Conservation (phyloP, 2,113 vertebrate genomes). For the Xiphophorus maculatus region DNA sequence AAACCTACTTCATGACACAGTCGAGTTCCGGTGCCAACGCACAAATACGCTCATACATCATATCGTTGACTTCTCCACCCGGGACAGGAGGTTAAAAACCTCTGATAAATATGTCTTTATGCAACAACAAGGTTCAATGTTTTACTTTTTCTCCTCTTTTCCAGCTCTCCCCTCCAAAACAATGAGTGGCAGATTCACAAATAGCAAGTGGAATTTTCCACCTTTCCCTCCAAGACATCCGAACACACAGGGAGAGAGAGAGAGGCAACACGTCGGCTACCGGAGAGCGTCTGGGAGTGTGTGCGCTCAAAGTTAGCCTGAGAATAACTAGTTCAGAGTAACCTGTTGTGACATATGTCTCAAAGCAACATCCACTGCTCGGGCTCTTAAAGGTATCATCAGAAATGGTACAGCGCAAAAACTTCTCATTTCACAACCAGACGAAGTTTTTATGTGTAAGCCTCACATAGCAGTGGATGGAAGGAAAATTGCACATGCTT, state of each 20-base stretch:
- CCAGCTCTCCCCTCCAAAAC: conserved; percentile 24
- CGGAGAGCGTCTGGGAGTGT: conserved; percentile 6
- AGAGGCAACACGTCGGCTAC: conserved; percentile 16
- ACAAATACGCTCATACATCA: not conserved
- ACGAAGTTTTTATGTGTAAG: too few species aligned
- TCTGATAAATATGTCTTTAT: conserved; percentile 60
- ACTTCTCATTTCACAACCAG: not conserved
- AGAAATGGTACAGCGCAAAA: not conserved
- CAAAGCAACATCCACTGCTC: not conserved
- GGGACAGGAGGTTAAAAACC: conserved; percentile 49
- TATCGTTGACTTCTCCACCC: conserved; percentile 36
- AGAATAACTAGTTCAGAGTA: not conserved
- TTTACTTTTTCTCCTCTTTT: conserved; percentile 1
- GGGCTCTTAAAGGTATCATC: not conserved
- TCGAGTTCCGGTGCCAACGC: not conserved
- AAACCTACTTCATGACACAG: not conserved
- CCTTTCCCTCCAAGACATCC: conserved; percentile 9
- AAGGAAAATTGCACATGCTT: not conserved
- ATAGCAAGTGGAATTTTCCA: conserved; percentile 38
- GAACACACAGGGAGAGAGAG: conserved; percentile 3
- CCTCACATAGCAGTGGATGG: too few species aligned
- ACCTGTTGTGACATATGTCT: not conserved
- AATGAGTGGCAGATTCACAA: conserved; percentile 34
- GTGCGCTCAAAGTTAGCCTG: not conserved
- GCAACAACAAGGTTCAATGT: conserved; percentile 25